Conservation (phyloP, 2,113 vertebrate species). For the rabbit (Oryctolagus cuniculus) region DNA sequence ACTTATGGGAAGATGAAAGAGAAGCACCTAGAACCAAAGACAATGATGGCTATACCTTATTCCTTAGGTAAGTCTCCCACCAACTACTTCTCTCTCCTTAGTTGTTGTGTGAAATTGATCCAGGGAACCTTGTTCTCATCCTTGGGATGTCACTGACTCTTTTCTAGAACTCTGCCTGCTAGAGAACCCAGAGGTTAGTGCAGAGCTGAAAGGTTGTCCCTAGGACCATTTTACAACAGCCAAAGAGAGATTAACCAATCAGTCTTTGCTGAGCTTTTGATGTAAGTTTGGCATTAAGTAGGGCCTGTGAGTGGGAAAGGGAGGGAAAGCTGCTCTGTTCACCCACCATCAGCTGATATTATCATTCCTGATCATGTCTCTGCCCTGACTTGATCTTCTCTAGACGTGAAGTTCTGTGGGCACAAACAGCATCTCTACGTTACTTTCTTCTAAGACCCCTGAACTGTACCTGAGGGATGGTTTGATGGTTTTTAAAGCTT, state of each 20-base stretch:
- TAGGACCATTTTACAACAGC: slow-evolving; percentile 44
- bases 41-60: not conserved
- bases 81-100: slow-evolving; percentile 28
- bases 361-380: not conserved
- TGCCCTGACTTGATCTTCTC: slow-evolving; percentile 34
- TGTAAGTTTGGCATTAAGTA: slow-evolving; percentile 41
- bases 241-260: slow-evolving; percentile 31
- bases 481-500: slow-evolving; percentile 31
- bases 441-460: slow-evolving; percentile 61
- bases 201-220: not conserved
- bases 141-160: slow-evolving; percentile 24
- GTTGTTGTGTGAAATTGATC: not conserved
- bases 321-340: slow-evolving; percentile 11
- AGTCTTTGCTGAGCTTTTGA: slow-evolving; percentile 24
- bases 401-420: slow-evolving; percentile 18
- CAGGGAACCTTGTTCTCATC: slow-evolving; percentile 42
- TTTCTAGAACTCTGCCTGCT: not conserved
- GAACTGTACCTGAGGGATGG: not conserved
- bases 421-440: slow-evolving; percentile 16
- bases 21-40: slow-evolving; percentile 34
- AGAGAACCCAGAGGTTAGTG: slow-evolving; percentile 50
- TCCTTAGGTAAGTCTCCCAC: slow-evolving; percentile 27
- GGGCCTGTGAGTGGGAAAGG: not conserved
- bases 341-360: not conserved
- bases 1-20: slow-evolving; percentile 34